Evolutionary conservation across 2,113 vertebrate species (phyloP).

Genomic region (Corvus moneduloides): DNA sequence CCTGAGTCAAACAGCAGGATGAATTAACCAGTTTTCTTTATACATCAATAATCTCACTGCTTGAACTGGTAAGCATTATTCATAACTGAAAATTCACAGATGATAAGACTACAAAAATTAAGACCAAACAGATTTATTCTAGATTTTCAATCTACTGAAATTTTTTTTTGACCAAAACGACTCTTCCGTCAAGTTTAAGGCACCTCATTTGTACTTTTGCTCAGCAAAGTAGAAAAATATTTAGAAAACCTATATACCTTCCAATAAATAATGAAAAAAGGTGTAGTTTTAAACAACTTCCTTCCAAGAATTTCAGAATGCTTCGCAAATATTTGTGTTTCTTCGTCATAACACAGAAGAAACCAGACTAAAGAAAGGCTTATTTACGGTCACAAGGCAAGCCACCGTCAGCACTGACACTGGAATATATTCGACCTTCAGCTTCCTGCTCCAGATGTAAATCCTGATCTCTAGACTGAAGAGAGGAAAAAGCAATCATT

Average conservation of each 20-base stretch:
- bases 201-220: not conserved
- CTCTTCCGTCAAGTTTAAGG: not conserved
- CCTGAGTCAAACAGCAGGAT: not conserved
- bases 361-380: not conserved
- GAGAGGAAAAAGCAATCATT: not conserved
- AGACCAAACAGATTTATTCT: not conserved
- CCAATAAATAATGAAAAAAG: not conserved
- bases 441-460: not conserved
- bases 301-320: not conserved
- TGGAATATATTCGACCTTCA: not conserved
- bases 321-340: not conserved
- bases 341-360: not conserved
- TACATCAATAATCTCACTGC: not conserved
- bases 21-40: not conserved
- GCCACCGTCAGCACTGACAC: not conserved
- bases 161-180: not conserved
- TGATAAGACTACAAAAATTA: not conserved
- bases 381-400: not conserved
- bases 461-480: not conserved
- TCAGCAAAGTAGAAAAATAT: not conserved
- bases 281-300: not conserved
- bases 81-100: not conserved
- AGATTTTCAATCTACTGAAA: not conserved
- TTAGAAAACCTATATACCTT: not conserved
- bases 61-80: not conserved